Base-by-base conservation (phyloP, 2,797 vertebrate species). In the Diplodus puntazzo region DNA sequence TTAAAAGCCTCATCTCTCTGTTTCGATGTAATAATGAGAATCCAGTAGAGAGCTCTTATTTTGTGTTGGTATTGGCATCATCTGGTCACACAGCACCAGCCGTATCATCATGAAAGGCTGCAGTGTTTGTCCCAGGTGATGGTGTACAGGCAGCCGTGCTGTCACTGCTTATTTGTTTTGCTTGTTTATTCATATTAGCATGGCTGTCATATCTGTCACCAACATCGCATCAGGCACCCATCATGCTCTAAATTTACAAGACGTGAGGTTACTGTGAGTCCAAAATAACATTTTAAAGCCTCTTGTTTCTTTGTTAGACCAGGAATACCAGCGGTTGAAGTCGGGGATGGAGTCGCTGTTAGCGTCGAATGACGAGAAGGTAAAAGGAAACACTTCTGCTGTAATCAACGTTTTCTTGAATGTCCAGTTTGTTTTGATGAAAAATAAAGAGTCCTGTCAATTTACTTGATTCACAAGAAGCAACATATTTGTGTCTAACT, bases 311-410 rank as follows among this genome's bases (percentile, higher is more conserved):
- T 59, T 84, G 88, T 79, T 88, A 99, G 98, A 99, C 92, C 96
- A 98, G 91, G 98, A 99, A 93, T 96, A 99, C 77, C 98, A 99
- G 50, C 91, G 96, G 54, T 55, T 99, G 90, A 99, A 98, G 94
- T 90, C 96, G 63, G 97, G 98, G 77, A 98, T 99, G 97, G 98
- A 99, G 85, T 95, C 97, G 0, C 87, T 99, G 86, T 65, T 98
- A 57, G 95, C 96, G 55, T 96, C 97, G 64, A 99, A 99, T 75
- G 96, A 98, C 70, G 97, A 99, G 82, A 99, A 99, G 96, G 98
- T 99, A 80, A 95, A 11, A 62, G n/a, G 0, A 50, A 64, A 18
- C 14, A 3, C 18, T 16, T 1, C n/a, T 18, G 0, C 1, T 42
- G 10, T 18, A 4, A n/a, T 52, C 8, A 20, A 34, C 11, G 1